A percentile compares a stretch with the other conserved stretches of the same genome.
phyloP scores from a whole-genome alignment of 2,113 vertebrate species.

The Gymnorhina tibicen region DNA sequence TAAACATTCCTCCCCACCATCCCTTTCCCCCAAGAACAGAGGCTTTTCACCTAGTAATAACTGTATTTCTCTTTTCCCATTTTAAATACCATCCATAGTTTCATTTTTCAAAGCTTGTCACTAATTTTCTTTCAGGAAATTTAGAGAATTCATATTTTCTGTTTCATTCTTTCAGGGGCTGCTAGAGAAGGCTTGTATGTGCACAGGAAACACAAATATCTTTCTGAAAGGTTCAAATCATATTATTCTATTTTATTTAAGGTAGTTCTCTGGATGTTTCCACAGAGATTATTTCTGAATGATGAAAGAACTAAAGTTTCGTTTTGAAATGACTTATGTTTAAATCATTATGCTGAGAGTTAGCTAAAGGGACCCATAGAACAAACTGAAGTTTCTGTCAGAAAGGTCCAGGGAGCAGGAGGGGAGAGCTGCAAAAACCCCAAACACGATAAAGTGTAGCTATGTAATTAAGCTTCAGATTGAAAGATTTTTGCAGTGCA shows the following conservation, averaged over 20 bases:
- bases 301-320: neutral
- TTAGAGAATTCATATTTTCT: neutral
- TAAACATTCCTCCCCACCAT: neutral
- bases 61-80: neutral
- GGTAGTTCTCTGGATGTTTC: neutral
- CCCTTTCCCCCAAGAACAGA: fast-evolving
- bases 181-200: neutral
- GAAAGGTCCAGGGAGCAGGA: neutral
- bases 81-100: neutral
- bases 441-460: fast-evolving
- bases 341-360: neutral
- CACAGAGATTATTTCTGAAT: neutral
- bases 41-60: neutral
- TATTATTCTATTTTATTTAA: neutral
- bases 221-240: neutral
- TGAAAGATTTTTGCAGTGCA: neutral
- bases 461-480: neutral
- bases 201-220: neutral
- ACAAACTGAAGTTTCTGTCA: neutral
- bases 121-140: neutral
- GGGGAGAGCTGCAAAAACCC: neutral
- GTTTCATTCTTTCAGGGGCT: neutral
- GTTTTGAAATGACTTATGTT: neutral
- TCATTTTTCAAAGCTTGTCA: neutral
- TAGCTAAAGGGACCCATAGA: neutral